Base-by-base conservation (phyloP, 1,140 invertebrate species). In the Pararge aegeria region DNA sequence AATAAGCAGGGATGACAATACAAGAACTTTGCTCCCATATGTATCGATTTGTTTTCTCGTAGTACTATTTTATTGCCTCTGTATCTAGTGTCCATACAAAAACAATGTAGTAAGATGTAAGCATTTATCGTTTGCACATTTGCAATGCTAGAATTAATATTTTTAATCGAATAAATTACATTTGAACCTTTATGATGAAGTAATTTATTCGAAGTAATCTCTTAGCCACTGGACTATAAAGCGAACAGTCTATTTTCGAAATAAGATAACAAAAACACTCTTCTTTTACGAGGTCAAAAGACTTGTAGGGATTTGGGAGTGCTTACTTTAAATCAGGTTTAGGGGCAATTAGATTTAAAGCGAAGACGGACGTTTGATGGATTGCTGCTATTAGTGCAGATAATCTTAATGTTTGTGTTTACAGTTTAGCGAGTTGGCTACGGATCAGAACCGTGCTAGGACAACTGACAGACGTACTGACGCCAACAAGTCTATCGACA, bases 391-490 rank as follows among this genome's bases (percentile, higher is more conserved):
- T 49, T 53, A 50, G 55, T 24, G 24, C 24, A 64, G 61, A 68
- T 60, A 60, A 61, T 64, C 46, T 55, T 55, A 54, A 66, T 64
- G 64, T 64, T 55, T 68, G 51, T 68, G 59, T 70, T 67, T 70
- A 64, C 68, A 56, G 55, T 55, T 61, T 50, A 40, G 44, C 30
- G 18, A 64, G 53, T 67, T 70, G 64, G 64, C 64, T 37, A 64
- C 37, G 44, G 61, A 64, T 55, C 64, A 64, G 61, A 61, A 64
- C 50, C 57, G 42, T 52, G 44, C 57, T 59, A 57, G 30, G 55
- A 52, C 12, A 24, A 24, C 24, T 24, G 49, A 52, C 51, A 70
- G 68, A 70, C 68, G 18, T 42, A 58, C 48, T 52, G 64, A 56
- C 64, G 68, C 55, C 61, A 55, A 15, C 19, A 37, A 40, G 21